These are phyloP conservation scores for Chloroceryle inda DNA, from an alignment of 2,797 vertebrate genomes.

Conservation along the genomic window DNA sequence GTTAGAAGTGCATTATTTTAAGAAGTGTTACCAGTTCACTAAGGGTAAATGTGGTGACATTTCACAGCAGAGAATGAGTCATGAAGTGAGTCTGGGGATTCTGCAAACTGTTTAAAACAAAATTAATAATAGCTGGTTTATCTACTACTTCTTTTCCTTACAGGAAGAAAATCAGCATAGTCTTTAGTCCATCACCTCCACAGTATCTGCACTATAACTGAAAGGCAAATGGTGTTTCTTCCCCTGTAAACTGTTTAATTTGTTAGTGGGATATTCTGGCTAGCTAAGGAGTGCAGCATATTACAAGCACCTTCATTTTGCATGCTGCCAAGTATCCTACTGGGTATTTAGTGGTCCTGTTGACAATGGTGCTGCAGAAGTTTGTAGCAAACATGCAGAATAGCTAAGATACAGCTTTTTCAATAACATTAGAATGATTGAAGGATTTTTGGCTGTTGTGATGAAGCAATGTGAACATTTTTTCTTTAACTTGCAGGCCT, in stretches of 20 bases:
- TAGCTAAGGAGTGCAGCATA: background rate
- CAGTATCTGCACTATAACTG: background rate
- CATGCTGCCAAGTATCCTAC: background rate
- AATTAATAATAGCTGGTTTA: background rate
- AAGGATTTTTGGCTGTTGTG: background rate
- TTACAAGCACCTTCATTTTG: background rate
- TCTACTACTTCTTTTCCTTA: background rate
- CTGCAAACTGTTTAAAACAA: background rate
- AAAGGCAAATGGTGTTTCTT: background rate
- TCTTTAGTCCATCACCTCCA: background rate
- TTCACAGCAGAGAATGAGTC: background rate
- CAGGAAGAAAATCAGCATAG: background rate
- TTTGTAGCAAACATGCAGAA: background rate
- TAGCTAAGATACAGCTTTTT: background rate
- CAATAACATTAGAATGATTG: background rate
- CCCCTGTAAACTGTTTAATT: background rate
- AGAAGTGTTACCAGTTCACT: background rate
- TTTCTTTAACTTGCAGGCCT: slow-evolving; percentile 79
- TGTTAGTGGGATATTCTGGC: background rate
- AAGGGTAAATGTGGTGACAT: background rate
- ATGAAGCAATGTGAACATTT: background rate
- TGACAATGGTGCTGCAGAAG: background rate
- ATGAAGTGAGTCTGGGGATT: background rate
- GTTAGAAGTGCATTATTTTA: background rate
- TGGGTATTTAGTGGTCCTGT: background rate